phyloP scores from a whole-genome alignment of 2,113 vertebrate species.

The Ivindomyrus marchei region DNA sequence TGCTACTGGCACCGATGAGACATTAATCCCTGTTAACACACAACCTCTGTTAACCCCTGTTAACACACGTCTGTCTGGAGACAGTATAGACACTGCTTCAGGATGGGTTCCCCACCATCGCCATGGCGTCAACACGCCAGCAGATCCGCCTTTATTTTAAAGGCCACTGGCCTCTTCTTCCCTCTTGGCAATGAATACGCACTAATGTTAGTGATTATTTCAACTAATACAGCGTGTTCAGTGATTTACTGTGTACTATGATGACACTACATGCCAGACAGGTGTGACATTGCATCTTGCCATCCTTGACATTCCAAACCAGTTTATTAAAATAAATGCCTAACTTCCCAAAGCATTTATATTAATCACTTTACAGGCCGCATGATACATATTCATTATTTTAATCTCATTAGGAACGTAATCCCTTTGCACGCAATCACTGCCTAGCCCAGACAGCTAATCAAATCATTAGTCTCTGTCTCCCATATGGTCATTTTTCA shows the following conservation, averaged over 20 bases:
- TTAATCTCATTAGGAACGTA: slow-evolving; percentile 35
- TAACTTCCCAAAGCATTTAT: slow-evolving; percentile 30
- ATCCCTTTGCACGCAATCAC: slow-evolving; percentile 31
- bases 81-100: not conserved
- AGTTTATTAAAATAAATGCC: slow-evolving; percentile 36
- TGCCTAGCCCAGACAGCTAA: slow-evolving; percentile 37
- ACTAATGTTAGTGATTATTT: not conserved
- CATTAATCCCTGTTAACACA: not conserved
- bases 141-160: not conserved
- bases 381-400: slow-evolving; percentile 43
- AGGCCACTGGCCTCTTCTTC: not conserved
- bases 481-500: slow-evolving; percentile 25
- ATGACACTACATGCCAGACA: slow-evolving; percentile 31
- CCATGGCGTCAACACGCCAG: not conserved
- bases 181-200: not conserved
- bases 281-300: slow-evolving; percentile 34
- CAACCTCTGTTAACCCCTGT: not conserved
- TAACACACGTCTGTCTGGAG: not conserved
- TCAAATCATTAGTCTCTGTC: slow-evolving; percentile 33
- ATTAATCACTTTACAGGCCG: slow-evolving; percentile 30
- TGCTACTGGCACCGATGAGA: not conserved
- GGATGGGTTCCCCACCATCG: not conserved
- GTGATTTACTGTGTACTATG: slow-evolving; percentile 9
- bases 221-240: not conserved
- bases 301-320: not conserved